Evolutionary conservation across 2,888 invertebrate genomes (phyloP).

Genomic region (Torymus tubicola): DNA sequence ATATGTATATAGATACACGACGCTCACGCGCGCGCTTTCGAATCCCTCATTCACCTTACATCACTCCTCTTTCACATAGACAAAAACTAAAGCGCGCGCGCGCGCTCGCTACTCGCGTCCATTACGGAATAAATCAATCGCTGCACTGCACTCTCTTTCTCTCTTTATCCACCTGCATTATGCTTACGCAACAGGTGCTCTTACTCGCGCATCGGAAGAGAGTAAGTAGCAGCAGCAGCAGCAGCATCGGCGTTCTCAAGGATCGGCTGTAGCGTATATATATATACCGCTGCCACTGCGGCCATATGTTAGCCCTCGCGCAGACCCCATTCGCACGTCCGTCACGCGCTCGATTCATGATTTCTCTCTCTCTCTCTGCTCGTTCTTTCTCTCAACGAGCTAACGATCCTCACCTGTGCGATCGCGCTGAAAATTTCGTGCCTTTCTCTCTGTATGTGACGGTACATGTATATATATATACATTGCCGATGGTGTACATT

Average conservation of each 20-base stretch:
- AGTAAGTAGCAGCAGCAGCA: no score
- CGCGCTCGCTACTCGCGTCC: conserved; percentile 41
- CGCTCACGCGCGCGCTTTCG: conserved; percentile 16
- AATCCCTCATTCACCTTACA: conserved; percentile 33
- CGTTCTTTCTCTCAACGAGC: conserved; percentile 13
- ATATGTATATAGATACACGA: no score
- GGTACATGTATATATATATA: no score
- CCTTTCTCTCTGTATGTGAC: no score
- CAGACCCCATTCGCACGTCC: conserved; percentile 37
- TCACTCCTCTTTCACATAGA: not conserved
- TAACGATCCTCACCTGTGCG: no score
- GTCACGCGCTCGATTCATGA: conserved; percentile 44
- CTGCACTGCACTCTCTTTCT: conserved; percentile 42
- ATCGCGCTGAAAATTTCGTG: no score
- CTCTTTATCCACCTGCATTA: no score
- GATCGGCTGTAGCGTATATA: no score
- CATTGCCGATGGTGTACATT: no score
- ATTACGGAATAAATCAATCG: conserved; percentile 70
- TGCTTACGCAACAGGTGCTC: conserved; percentile 66
- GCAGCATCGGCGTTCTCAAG: not conserved
- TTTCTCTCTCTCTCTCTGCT: conserved; percentile 29
- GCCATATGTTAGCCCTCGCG: conserved; percentile 17
- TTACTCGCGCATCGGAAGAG: conserved; percentile 36
- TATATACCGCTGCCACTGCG: not conserved
- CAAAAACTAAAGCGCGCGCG: conserved; percentile 37